Percentiles rank a stretch among this genome's conserved stretches.
phyloP scores from a whole-genome alignment of 37 sponge, comb jelly and placozoan genomes.

The Spongia lamella region DNA sequence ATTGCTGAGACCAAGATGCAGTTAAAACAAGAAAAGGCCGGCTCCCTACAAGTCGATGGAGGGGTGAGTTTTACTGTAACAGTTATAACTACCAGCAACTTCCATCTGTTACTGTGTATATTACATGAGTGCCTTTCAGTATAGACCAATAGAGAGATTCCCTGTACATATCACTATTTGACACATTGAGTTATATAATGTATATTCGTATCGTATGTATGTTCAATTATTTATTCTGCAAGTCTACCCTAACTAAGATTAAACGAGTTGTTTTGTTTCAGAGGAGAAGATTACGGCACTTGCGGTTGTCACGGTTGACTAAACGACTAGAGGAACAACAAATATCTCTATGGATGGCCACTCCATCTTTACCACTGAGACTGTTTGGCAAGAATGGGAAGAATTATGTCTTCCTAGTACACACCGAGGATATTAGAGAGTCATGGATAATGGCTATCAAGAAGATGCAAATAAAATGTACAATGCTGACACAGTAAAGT shows the following conservation, averaged over 20 bases:
- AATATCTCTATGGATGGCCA: constrained; percentile 74
- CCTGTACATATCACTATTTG: no score
- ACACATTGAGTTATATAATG: no score
- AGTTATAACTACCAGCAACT: no score
- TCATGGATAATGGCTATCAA: constrained; percentile 69
- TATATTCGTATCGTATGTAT: neutral
- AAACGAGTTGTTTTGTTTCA: no score
- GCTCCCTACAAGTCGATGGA: constrained; percentile 1
- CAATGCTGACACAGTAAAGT: no score
- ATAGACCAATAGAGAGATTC: no score
- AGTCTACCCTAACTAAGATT: no score
- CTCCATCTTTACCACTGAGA: constrained; percentile 75
- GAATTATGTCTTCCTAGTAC: constrained; percentile 70
- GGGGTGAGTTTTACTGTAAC: constrained; percentile 21
- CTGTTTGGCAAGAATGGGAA: constrained; percentile 62
- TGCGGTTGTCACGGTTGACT: no score
- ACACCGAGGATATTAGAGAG: constrained; percentile 78
- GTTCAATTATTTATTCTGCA: neutral
- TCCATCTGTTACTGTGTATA: no score
- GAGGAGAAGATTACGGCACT: no score
- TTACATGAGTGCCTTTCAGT: no score
- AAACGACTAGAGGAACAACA: constrained; percentile 22
- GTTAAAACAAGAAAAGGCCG: constrained; percentile 20
- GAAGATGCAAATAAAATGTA: constrained; percentile 77
- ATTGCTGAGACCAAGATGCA: constrained; percentile 78